Percentiles rank a stretch among this genome's conserved stretches.
These are phyloP conservation scores for Cryptocheilus praepositus DNA, from an alignment of 2,888 invertebrate species.

Conservation along the genomic window DNA sequence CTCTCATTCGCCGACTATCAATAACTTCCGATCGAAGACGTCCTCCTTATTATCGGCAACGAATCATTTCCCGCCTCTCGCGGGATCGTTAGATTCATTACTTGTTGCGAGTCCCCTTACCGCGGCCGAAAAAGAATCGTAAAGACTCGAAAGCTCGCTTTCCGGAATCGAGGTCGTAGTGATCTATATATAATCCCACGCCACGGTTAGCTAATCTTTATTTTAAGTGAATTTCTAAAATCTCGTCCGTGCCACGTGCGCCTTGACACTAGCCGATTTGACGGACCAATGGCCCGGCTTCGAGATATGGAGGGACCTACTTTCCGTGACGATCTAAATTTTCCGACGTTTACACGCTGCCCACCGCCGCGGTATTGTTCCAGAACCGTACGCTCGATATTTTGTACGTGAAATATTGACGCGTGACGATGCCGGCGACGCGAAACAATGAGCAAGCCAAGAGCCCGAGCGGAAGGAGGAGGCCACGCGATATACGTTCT, in stretches of 20 bases:
- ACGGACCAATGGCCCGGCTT: not conserved
- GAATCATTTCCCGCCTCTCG: not conserved
- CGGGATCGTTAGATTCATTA: too few species aligned
- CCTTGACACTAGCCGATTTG: constrained; percentile 9
- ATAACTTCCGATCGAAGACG: too few species aligned
- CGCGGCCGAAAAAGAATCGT: not conserved
- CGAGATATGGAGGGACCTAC: constrained; percentile 24
- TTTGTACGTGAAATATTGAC: constrained; percentile 15
- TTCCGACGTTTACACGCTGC: constrained; percentile 25
- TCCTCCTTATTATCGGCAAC: constrained; percentile 3
- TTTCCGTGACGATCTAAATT: constrained; percentile 43
- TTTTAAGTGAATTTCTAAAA: constrained; percentile 41
- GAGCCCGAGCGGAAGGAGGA: not conserved
- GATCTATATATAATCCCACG: constrained; percentile 29
- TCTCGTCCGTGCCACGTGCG: constrained; percentile 3
- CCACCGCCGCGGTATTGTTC: constrained; percentile 12
- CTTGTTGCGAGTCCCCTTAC: too few species aligned
- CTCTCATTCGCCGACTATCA: too few species aligned
- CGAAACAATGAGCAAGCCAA: constrained; percentile 2
- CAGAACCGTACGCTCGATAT: constrained; percentile 21
- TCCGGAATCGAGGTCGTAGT: constrained; percentile 42
- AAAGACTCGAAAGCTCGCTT: constrained; percentile 30
- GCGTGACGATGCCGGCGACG: too few species aligned
- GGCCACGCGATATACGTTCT: too few species aligned
- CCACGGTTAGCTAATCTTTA: constrained; percentile 51